phyloP scores from a whole-genome alignment of 2,797 vertebrate genomes.

The Acipenser transmontanus region DNA sequence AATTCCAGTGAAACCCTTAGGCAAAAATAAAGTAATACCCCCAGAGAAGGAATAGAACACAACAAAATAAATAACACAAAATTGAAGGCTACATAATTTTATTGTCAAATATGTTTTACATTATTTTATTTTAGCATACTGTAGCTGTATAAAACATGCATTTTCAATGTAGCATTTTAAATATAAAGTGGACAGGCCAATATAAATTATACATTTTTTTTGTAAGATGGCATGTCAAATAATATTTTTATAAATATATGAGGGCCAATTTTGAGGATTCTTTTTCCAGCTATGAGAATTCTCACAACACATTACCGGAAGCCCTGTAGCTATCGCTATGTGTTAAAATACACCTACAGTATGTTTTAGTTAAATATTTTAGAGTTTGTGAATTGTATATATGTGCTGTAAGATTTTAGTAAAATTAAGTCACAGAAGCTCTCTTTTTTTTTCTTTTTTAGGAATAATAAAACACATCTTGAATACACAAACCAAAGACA shows the following conservation, averaged over 20 bases:
- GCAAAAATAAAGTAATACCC: no score
- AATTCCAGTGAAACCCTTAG: no score
- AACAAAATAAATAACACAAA: constrained; percentile 14
- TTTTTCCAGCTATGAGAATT: constrained; percentile 61
- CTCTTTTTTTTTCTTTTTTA: constrained; percentile 36
- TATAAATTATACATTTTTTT: constrained; percentile 74
- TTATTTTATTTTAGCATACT: constrained; percentile 48
- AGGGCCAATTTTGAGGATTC: constrained; percentile 62
- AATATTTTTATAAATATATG: constrained; percentile 65
- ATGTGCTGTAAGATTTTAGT: constrained; percentile 63
- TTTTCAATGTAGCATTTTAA: constrained; percentile 74
- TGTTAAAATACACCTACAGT: constrained; percentile 67
- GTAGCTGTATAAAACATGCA: constrained; percentile 81
- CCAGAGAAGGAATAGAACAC: no score
- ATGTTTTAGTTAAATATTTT: constrained; percentile 65
- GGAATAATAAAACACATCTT: constrained; percentile 58
- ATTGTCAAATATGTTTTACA: constrained; percentile 73
- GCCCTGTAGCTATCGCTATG: constrained; percentile 42
- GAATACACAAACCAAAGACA: constrained; percentile 53
- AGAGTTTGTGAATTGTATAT: constrained; percentile 47
- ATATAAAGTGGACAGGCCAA: constrained; percentile 77
- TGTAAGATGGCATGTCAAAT: constrained; percentile 74
- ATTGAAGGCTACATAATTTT: constrained; percentile 68
- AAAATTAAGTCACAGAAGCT: constrained; percentile 48
- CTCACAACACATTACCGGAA: constrained; percentile 57